Conservation (phyloP, 2,113 vertebrate genomes). For the Guaruba guarouba region DNA sequence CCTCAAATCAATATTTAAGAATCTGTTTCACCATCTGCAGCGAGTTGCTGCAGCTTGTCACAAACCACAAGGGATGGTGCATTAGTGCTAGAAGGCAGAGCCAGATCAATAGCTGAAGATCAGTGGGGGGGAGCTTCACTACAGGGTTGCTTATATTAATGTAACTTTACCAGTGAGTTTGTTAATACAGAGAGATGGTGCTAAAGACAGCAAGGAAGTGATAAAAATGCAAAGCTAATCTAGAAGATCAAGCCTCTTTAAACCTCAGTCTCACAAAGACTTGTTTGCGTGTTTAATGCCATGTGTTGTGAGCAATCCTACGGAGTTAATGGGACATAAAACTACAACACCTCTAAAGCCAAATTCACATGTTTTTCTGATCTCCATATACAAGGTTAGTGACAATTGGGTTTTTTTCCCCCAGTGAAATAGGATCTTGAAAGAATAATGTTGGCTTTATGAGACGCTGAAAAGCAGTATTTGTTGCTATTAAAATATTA, state of each 20-base stretch:
- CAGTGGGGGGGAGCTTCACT: conserved; percentile 14
- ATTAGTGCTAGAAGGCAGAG: conserved; percentile 45
- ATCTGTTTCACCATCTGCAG: conserved; percentile 55
- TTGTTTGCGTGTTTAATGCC: not conserved
- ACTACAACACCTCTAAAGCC: not conserved
- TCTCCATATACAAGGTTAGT: not conserved
- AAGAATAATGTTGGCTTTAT: not conserved
- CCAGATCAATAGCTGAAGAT: conserved; percentile 53
- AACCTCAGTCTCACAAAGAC: not conserved
- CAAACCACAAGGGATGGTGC: conserved; percentile 13
- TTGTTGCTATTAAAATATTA: not conserved
- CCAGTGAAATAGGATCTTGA: not conserved
- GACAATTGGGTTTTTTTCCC: not conserved
- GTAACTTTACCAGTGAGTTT: conserved; percentile 20
- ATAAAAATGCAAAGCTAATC: not conserved
- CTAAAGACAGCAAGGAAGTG: not conserved
- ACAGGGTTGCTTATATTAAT: not conserved
- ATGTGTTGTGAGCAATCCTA: not conserved
- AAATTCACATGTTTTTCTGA: not conserved
- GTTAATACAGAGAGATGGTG: conserved; percentile 28
- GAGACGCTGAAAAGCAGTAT: not conserved
- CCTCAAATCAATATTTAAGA: conserved; percentile 59
- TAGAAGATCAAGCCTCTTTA: not conserved
- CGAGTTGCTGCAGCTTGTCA: conserved; percentile 23
- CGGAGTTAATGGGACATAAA: conserved; percentile 28